Percentiles rank a stretch among this genome's conserved stretches.
Conservation (phyloP, 2,113 vertebrate species). For the Eudorcas thomsonii region DNA sequence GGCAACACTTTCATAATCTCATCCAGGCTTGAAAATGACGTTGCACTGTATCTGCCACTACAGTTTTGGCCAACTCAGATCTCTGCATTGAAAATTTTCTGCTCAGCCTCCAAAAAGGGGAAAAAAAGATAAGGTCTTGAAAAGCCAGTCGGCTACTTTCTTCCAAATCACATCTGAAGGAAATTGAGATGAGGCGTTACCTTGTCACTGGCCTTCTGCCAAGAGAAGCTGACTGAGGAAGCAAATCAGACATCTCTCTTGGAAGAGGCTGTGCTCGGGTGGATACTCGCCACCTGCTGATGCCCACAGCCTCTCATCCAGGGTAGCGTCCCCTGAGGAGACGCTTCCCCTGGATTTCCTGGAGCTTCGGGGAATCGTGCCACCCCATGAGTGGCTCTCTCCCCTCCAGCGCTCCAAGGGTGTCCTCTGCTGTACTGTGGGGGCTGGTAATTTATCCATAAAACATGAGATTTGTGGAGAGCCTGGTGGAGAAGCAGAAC, state of each 20-base stretch:
- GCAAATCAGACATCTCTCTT: not conserved
- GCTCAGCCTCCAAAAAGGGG: not conserved
- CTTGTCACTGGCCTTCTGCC: constrained; percentile 38
- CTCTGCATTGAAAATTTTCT: constrained; percentile 21
- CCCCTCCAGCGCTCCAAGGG: not conserved
- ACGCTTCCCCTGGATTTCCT: not conserved
- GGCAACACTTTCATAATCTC: not conserved
- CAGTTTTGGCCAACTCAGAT: not conserved
- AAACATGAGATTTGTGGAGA: constrained; percentile 55
- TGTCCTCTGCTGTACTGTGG: not conserved
- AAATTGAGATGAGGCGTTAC: constrained; percentile 33
- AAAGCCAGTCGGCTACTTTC: not conserved
- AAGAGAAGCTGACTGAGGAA: constrained; percentile 18
- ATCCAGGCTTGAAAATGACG: constrained; percentile 11
- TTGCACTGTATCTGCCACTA: not conserved
- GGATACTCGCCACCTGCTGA: not conserved
- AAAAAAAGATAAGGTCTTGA: constrained; percentile 41
- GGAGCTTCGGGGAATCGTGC: not conserved
- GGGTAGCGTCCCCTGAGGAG: not conserved
- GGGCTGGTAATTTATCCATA: constrained; percentile 42
- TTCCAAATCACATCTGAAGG: constrained; percentile 39
- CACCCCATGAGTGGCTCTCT: not conserved
- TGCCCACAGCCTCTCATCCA: not conserved
- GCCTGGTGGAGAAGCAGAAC: not conserved
- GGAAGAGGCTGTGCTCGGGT: not conserved